Conservation (phyloP, 2,797 vertebrate species). For the Coracias cyanogaster region DNA sequence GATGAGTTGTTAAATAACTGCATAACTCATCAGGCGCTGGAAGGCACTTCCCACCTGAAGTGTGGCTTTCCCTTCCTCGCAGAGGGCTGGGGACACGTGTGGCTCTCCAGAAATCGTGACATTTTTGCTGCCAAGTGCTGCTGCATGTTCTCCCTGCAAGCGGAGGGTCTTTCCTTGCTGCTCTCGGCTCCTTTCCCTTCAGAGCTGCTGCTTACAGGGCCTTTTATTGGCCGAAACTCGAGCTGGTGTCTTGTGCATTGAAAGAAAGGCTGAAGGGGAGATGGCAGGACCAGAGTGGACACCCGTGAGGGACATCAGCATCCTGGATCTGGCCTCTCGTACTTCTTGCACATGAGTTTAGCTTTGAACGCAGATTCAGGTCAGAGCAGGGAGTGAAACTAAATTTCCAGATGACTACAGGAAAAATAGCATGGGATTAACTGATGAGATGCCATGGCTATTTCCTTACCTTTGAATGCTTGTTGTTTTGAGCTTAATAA, state of each 20-base stretch:
- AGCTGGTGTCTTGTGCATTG: accelerated
- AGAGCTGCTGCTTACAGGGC: neutral
- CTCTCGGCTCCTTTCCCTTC: neutral
- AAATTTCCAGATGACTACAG: neutral
- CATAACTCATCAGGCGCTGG: accelerated
- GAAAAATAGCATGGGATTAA: neutral
- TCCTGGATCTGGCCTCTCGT: neutral
- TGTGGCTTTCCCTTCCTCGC: neutral
- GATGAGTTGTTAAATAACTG: neutral
- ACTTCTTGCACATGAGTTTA: accelerated
- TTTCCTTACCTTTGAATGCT: neutral
- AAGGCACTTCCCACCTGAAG: neutral
- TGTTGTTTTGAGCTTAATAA: neutral
- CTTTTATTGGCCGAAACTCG: neutral
- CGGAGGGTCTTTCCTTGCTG: neutral
- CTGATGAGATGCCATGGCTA: neutral
- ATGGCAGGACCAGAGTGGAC: neutral
- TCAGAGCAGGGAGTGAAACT: neutral
- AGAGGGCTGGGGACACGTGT: neutral
- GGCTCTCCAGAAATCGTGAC: accelerated
- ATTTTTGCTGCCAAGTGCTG: neutral
- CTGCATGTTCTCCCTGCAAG: neutral
- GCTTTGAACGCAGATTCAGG: neutral
- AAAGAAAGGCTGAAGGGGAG: neutral
- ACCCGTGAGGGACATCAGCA: neutral